These are phyloP conservation scores for Monodelphis domestica DNA, from an alignment of 2,797 vertebrate genomes.

Conservation along the genomic window DNA sequence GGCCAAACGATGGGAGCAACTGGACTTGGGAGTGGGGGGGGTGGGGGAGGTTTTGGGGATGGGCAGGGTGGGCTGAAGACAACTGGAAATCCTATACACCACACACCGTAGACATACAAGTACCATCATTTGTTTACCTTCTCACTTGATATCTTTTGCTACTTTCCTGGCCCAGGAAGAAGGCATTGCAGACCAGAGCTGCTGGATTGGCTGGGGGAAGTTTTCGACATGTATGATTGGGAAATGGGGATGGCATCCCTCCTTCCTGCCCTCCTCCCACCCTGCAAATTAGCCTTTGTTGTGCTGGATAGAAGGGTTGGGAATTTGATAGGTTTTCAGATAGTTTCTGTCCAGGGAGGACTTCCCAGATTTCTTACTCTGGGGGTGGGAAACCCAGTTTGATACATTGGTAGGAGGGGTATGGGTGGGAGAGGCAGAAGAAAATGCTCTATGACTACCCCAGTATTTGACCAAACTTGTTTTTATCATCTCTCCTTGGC, in stretches of 20 bases:
- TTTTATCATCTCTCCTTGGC: not conserved
- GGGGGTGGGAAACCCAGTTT: conserved; percentile 44
- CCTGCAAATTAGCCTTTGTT: not conserved
- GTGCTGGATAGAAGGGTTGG: not conserved
- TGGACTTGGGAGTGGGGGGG: conserved; percentile 79
- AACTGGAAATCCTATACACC: conserved; percentile 76
- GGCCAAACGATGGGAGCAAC: conserved; percentile 71
- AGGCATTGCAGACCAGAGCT: conserved; percentile 61
- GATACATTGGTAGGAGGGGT: conserved; percentile 56
- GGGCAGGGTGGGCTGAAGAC: conserved; percentile 73
- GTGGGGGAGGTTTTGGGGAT: conserved; percentile 64
- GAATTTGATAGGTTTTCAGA: conserved; percentile 11
- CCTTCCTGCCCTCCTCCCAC: not conserved
- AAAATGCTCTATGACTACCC: conserved; percentile 29
- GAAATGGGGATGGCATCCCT: not conserved
- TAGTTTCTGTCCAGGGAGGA: conserved; percentile 3
- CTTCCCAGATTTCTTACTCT: conserved; percentile 38
- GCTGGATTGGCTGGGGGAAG: conserved; percentile 17
- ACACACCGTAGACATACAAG: conserved; percentile 67
- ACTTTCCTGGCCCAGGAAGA: conserved; percentile 77
- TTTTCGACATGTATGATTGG: conserved; percentile 35
- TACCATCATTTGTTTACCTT: conserved; percentile 76
- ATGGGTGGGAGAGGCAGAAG: not conserved
- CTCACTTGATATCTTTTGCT: conserved; percentile 74
- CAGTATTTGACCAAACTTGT: not conserved